Conservation (phyloP, 2,113 vertebrate species). For the Zootoca vivipara region DNA sequence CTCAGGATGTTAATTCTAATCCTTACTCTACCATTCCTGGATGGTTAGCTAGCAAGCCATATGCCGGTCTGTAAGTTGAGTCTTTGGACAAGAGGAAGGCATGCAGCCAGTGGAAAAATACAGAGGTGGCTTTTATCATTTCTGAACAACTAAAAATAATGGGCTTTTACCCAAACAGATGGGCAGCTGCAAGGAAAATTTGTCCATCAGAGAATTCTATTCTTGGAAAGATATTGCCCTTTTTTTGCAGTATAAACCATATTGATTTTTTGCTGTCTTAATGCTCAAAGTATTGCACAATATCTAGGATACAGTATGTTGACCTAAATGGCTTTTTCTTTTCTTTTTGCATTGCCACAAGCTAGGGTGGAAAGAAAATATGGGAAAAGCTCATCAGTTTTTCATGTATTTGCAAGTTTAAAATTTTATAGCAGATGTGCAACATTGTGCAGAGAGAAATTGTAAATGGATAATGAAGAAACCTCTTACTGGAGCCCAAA, state of each 20-base stretch:
- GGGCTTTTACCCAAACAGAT: neutral
- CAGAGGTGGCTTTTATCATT: neutral
- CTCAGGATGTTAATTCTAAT: neutral
- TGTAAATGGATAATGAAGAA: neutral
- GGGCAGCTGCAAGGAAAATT: neutral
- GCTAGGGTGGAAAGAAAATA: neutral
- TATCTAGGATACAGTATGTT: neutral
- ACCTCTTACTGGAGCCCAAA: neutral
- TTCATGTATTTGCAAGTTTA: neutral
- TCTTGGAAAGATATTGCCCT: neutral
- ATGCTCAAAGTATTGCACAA: neutral
- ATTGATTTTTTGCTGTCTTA: neutral
- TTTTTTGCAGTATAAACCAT: neutral
- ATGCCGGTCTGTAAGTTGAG: neutral
- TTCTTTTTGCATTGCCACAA: neutral
- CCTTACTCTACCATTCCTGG: too few relatives aligned
- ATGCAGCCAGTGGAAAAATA: too few relatives aligned
- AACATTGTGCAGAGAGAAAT: neutral
- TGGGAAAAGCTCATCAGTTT: too few relatives aligned
- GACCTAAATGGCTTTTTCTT: neutral
- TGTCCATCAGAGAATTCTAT: neutral
- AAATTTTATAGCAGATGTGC: neutral
- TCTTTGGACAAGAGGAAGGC: neutral
- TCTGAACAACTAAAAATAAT: neutral
- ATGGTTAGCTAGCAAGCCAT: neutral